Base-by-base conservation (phyloP, 2,888 invertebrate species). In the Tholera decimalis region DNA sequence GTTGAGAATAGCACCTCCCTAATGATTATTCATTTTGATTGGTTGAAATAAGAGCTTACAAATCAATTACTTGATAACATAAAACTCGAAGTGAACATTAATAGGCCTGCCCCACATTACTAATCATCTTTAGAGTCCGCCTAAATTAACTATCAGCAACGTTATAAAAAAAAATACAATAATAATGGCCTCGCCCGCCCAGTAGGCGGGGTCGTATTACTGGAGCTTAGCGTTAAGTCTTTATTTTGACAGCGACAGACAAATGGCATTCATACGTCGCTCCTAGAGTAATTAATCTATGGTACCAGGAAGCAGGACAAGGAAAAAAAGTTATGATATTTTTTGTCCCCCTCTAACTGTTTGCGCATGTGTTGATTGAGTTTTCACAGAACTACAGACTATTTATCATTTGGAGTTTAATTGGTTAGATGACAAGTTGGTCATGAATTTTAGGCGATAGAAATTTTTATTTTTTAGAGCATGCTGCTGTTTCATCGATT, bases 191-290 rank as follows among this genome's bases (percentile, higher is more conserved):
- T 65, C 79, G 84, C 83, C 89, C 93, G 89, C 92, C 92, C 88
- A 85, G 83, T 85, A 90, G 92, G 92, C 85, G 92, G 93, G 77
- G 91, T 94, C 94, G 53, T 82, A 83, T 94, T 92, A 90, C 93
- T 63, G 72, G 63, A 72, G 62, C 70, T 83, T 83, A 83, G 83
- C 74, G 90, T 86, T 92, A 92, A 93, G 89, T 83, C 89, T 87
- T 83, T 95, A 92, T 95, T 95, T 91, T 95, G 95, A 95, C 95
- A 94, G 88, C 86, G 75, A 84, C 74, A 91, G 95, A 95, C 95
- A 94, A 94, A 94, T 94, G 91, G 84, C 86, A 80, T 76, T 85
- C 89, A 88, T 88, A 91, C 86, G 88, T 89, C 84, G 71, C 80
- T 61, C 75, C 73, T 70, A 71, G 60, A 61, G 79, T 88, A 88